phyloP scores from a whole-genome alignment of 2,888 invertebrate species.

The Dasypolia templi region DNA sequence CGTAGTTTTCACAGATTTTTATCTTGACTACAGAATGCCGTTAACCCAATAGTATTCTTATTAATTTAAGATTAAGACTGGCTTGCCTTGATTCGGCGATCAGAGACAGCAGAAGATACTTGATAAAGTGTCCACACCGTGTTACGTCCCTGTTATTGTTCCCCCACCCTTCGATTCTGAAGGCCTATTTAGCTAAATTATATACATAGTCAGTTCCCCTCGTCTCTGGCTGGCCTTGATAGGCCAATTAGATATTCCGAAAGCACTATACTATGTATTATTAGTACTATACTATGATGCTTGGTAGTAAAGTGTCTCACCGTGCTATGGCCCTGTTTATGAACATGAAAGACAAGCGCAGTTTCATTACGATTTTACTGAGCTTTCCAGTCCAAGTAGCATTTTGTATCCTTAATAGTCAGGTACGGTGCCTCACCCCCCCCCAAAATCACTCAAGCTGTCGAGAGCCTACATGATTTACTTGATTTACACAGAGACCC shows the following conservation, averaged over 20 bases:
- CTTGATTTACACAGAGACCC: too few species aligned
- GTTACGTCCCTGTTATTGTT: neutral
- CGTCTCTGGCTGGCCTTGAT: neutral
- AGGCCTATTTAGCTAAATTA: neutral
- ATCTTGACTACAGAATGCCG: too few species aligned
- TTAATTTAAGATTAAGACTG: neutral
- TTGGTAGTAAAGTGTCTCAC: too few species aligned
- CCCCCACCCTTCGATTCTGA: neutral
- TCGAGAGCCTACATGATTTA: too few species aligned
- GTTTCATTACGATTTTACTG: neutral
- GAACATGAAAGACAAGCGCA: neutral
- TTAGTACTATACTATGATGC: too few species aligned
- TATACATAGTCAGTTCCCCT: neutral
- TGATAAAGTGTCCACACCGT: neutral
- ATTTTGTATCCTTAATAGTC: neutral
- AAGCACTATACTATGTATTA: too few species aligned
- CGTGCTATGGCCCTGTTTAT: neutral
- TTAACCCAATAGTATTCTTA: neutral
- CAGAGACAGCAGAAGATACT: neutral
- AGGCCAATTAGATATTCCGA: neutral
- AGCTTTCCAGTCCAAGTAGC: conserved; percentile 3
- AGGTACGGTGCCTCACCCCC: too few species aligned
- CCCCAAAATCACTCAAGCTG: too few species aligned
- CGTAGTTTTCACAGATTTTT: too few species aligned
- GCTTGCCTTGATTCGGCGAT: neutral